Conservation (phyloP, 2,888 invertebrate genomes). For the Mimumesa dahlbomi region DNA sequence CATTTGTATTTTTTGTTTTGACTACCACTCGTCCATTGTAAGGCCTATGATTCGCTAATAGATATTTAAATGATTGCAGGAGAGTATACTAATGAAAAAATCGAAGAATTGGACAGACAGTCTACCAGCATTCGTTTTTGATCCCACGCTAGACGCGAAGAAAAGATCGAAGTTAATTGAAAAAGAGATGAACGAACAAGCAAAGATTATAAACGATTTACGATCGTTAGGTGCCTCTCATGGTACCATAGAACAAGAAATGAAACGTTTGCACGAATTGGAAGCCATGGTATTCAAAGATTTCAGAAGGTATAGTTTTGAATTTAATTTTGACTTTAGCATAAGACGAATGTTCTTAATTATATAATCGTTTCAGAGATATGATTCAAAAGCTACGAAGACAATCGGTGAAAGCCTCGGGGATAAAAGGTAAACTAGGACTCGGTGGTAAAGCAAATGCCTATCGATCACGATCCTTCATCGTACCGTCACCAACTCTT, state of each 20-base stretch:
- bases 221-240: constrained; percentile 93
- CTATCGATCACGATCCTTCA: constrained; percentile 89
- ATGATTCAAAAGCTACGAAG: constrained; percentile 94
- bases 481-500: constrained; percentile 86
- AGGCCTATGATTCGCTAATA: background rate
- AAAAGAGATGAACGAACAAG: constrained; percentile 98
- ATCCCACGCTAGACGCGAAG: constrained; percentile 89
- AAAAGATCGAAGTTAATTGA: constrained; percentile 96
- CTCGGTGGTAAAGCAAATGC: constrained; percentile 84
- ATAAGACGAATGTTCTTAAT: too few relatives aligned
- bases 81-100: constrained; percentile 85
- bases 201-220: constrained; percentile 96
- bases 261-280: constrained; percentile 93
- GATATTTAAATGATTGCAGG: constrained; percentile 78
- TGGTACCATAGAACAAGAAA: constrained; percentile 94
- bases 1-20: background rate
- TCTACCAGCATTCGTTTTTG: constrained; percentile 91
- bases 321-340: too few relatives aligned
- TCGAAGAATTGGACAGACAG: constrained; percentile 87
- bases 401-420: constrained; percentile 90
- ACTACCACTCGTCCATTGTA: background rate
- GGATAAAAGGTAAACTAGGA: constrained; percentile 90
- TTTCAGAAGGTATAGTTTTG: constrained; percentile 87
- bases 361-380: too few relatives aligned
- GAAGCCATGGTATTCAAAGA: constrained; percentile 97